A percentile compares a stretch with the other conserved stretches of the same genome.
phyloP scores from a whole-genome alignment of 92 coral and sea anemone species.

The Zoanthus sansibaricus region DNA sequence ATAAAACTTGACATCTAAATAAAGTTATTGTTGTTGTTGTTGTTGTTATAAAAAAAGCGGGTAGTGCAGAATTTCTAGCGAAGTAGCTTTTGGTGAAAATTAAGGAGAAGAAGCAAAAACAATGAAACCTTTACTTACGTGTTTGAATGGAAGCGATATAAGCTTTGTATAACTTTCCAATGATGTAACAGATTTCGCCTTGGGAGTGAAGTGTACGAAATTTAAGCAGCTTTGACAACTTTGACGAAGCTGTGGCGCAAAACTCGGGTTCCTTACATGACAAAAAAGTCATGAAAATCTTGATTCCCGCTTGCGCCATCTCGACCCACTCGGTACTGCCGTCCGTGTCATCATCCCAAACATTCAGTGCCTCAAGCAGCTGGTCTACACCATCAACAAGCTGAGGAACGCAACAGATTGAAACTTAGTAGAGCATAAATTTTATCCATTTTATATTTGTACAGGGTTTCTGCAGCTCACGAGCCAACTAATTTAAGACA shows the following conservation, averaged over 20 bases:
- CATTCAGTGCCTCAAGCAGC: slow-evolving; percentile 90
- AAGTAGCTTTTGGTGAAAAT: too few relatives aligned
- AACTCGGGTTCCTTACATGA: slow-evolving; percentile 83
- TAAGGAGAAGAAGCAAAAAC: too few relatives aligned
- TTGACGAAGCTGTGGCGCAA: slow-evolving; percentile 97
- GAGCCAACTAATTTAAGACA: too few relatives aligned
- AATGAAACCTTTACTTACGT: slow-evolving; percentile 54
- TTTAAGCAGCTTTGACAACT: slow-evolving; percentile 86
- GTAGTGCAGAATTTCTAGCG: too few relatives aligned
- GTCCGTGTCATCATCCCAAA: slow-evolving; percentile 86
- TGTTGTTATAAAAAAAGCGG: too few relatives aligned
- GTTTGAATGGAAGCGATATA: slow-evolving; percentile 80
- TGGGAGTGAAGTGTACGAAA: slow-evolving; percentile 84
- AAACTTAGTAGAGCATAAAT: too few relatives aligned
- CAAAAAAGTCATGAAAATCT: slow-evolving; percentile 87
- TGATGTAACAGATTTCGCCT: slow-evolving; percentile 88
- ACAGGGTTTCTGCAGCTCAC: too few relatives aligned
- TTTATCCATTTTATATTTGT: too few relatives aligned
- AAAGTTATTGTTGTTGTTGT: too few relatives aligned
- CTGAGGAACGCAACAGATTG: slow-evolving; percentile 39
- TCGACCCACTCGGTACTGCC: slow-evolving; percentile 90
- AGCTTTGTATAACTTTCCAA: slow-evolving; percentile 90
- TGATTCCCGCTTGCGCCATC: slow-evolving; percentile 94
- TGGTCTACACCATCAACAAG: slow-evolving; percentile 89
- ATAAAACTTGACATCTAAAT: too few relatives aligned